These are phyloP conservation scores for Meganola albula DNA, from an alignment of 2,888 invertebrate genomes.

Conservation along the genomic window DNA sequence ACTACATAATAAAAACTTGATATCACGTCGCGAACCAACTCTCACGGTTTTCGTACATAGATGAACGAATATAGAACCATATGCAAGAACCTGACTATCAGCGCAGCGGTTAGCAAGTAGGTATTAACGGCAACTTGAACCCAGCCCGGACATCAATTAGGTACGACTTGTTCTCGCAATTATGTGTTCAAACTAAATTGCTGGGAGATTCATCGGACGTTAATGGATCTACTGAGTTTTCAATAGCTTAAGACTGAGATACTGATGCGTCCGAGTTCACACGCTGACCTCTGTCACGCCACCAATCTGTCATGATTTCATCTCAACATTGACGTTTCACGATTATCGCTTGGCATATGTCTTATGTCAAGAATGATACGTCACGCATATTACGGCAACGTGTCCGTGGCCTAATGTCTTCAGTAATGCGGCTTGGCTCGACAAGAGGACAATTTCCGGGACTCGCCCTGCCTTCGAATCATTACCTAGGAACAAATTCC, in stretches of 20 bases:
- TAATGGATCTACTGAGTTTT: slow-evolving; percentile 56
- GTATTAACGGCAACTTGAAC: slow-evolving; percentile 62
- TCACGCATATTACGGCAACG: slow-evolving; percentile 50
- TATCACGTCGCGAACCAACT: no score
- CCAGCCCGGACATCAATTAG: slow-evolving; percentile 66
- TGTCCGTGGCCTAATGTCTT: slow-evolving; percentile 59
- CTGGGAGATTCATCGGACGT: slow-evolving; percentile 66
- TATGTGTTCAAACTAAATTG: slow-evolving; percentile 74
- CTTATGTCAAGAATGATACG: slow-evolving; percentile 56
- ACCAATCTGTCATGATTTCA: slow-evolving; percentile 33
- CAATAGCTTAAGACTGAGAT: slow-evolving; percentile 47
- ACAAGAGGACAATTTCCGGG: slow-evolving; percentile 74
- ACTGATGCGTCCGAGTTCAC: slow-evolving; percentile 16
- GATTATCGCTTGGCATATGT: slow-evolving; percentile 37
- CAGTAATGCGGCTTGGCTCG: slow-evolving; percentile 62
- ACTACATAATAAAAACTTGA: no score
- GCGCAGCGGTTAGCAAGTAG: slow-evolving; percentile 22
- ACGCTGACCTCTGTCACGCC: slow-evolving; percentile 15
- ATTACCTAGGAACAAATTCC: slow-evolving; percentile 70
- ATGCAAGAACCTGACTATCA: slow-evolving; percentile 47
- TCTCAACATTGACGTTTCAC: slow-evolving; percentile 43
- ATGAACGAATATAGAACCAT: slow-evolving; percentile 26
- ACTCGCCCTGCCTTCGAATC: slow-evolving; percentile 62
- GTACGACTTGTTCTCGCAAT: slow-evolving; percentile 72
- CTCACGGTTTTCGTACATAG: slow-evolving; percentile 27